Base-by-base conservation (phyloP, 2,113 vertebrate species). In the Pseudopodoces humilis region DNA sequence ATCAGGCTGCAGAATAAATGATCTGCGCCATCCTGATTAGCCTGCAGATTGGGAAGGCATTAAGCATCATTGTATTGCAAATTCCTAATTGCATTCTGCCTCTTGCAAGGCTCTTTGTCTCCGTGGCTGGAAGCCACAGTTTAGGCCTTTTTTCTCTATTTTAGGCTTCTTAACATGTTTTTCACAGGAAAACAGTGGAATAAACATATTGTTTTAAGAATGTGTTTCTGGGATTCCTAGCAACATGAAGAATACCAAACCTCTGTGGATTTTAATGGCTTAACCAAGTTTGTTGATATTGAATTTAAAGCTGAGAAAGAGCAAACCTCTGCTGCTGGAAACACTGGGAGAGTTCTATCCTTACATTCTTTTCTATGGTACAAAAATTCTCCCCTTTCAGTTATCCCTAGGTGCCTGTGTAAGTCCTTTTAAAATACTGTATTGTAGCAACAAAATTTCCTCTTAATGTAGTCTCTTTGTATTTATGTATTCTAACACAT, bases 301-400 rank as follows among this genome's bases (percentile, higher is more conserved):
- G 37, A n/a, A 64, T 92, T 94, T 92, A 94, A 93, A 92, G 53
- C 20, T 56, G 18, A 86, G 83, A 87, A 86, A 95, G 62, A 87
- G 19, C 28, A 47, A 13, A 47, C 35, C 13, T 69, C 15, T 79
- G 20, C 27, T 92, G 43, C 37, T 86, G 75, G 41, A 76, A 93
- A 39, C n/a, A 74, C 15, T 53, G n/a, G 9, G 27, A 71, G 30
- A 60, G 10, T 63, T 70, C 47, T 88, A 39, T 44, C 28, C 50
- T 70, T 74, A 44, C 43, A 47, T 87, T 85, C 67, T 55, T 85
- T 91, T 70, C 50, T 80, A 4, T 30, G 52, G 7, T 55, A 63
- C 0, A 0, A 28, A 92, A 90, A 52, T 17, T 63, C 3, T 49
- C 11, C 23, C 13, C 11, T 82, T 92, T 85, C 4, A 4, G 20